Evolutionary conservation across 1,140 invertebrate genomes (phyloP), one percentile per base, ranked within the genome.

Genomic region (Trinorchestia longiramus): DNA sequence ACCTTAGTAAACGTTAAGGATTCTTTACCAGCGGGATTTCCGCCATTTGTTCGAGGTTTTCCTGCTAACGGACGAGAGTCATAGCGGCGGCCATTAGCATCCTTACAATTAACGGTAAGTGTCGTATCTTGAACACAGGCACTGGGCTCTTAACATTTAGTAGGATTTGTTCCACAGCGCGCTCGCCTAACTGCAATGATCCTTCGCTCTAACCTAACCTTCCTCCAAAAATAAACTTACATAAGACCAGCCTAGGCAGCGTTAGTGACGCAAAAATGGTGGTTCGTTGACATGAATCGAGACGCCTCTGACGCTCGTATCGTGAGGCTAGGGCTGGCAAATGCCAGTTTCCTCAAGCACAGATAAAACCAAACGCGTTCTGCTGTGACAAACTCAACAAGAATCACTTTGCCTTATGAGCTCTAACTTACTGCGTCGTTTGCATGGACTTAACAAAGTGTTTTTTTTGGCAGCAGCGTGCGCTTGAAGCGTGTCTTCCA

Each of bases 1-100:
- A 94, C 92, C 92, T 94, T 94, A 94, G 92, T 94, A 94, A 94
- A 94, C 92, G 92, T 94, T 45, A 94, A 94, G 92, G 92, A 94
- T 94, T 94, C 92, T 94, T 94, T 94, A 94, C 43, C 92, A 94
- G 92, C 92, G 44, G 92, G 92, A 94, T 94, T 94, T 94, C 43
- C 43, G 41, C 92, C 92, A 94, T 94, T 94, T 94, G 92, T 94
- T 94, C 3, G 44, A 94, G 92, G 44, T 94, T 94, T 94, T 94
- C 43, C 92, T 19, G 92, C 92, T 94, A 94, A 94, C 92, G 92
- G 92, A 94, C 43, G 92, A 94, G 43, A 94, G 92, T 94, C 92
- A 94, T 94, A 94, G 92, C 92, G 44, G 92, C 43, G 11, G 44
- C 92, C 92, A 94, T 94, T 94, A 94, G 92, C 92, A 94, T 94